phyloP scores from a whole-genome alignment of 2,888 invertebrate species.

The Andricus quercusramuli region DNA sequence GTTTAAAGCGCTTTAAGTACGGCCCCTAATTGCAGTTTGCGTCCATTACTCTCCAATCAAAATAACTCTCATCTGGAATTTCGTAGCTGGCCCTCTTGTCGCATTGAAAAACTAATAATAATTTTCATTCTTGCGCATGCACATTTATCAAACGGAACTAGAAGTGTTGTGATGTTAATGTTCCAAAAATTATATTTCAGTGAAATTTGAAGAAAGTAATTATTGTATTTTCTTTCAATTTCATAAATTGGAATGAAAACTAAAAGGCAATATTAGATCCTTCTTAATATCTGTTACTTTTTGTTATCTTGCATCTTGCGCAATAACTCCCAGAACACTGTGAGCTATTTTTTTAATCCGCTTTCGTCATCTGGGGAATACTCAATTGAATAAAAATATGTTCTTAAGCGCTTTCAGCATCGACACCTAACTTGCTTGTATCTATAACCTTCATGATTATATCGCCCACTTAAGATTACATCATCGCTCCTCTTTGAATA shows the following conservation, averaged over 20 bases:
- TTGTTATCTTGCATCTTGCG: background rate
- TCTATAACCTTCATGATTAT: background rate
- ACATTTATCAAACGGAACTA: background rate
- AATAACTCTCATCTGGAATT: slow-evolving; percentile 18
- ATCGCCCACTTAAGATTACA: slow-evolving; percentile 4
- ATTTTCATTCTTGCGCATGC: background rate
- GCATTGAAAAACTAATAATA: background rate
- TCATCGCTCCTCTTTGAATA: background rate
- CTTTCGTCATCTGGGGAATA: slow-evolving; percentile 9
- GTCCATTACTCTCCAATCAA: background rate
- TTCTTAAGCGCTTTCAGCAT: background rate
- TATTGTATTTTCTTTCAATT: no score
- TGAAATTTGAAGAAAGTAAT: no score
- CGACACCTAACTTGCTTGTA: background rate
- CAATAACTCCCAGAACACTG: background rate
- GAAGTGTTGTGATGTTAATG: no score
- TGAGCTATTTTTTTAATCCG: background rate
- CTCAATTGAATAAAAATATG: background rate
- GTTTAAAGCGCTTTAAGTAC: no score
- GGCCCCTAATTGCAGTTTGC: background rate
- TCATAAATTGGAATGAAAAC: no score
- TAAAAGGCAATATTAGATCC: no score
- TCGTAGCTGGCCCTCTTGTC: background rate
- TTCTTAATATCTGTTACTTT: no score
- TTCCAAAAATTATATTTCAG: no score